These are phyloP conservation scores for Trissolcus japonicus DNA, from an alignment of 2,888 invertebrate genomes.

Conservation along the genomic window DNA sequence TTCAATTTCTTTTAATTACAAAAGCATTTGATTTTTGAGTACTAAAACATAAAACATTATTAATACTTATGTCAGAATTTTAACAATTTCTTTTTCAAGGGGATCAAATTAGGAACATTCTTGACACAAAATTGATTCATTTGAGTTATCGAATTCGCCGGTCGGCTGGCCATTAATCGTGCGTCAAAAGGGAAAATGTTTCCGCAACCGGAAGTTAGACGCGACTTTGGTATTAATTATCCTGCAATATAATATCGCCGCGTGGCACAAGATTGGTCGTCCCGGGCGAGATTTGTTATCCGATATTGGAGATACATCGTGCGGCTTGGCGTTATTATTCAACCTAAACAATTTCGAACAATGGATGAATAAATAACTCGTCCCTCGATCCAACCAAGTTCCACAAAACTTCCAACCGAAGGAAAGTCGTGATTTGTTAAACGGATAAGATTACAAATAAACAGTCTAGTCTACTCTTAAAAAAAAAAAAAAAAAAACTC, in stretches of 20 bases:
- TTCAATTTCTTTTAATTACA: too few relatives aligned
- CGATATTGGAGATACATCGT: slow-evolving; percentile 29
- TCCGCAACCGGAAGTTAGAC: slow-evolving; percentile 22
- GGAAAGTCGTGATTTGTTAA: slow-evolving; percentile 19
- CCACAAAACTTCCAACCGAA: slow-evolving; percentile 7
- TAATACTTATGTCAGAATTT: neutral
- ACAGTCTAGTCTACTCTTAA: neutral
- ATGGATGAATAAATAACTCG: slow-evolving; percentile 27
- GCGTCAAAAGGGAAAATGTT: slow-evolving; percentile 22
- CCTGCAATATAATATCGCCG: slow-evolving; percentile 28
- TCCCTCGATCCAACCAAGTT: slow-evolving; percentile 10
- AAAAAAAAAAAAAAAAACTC: neutral
- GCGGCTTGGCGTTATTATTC: slow-evolving; percentile 23
- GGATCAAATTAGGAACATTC: neutral
- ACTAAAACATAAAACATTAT: neutral
- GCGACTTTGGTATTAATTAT: slow-evolving; percentile 28
- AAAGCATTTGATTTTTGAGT: too few relatives aligned
- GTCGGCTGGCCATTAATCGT: slow-evolving; percentile 29
- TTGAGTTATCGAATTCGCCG: neutral
- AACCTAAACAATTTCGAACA: slow-evolving; percentile 25
- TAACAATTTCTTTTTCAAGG: neutral
- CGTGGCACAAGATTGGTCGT: slow-evolving; percentile 19
- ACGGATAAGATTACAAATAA: slow-evolving; percentile 12
- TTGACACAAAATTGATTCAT: neutral
- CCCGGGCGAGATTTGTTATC: slow-evolving; percentile 20